Base-by-base conservation (phyloP, 2,797 vertebrate genomes). In the Mormyrops boulengeri region DNA sequence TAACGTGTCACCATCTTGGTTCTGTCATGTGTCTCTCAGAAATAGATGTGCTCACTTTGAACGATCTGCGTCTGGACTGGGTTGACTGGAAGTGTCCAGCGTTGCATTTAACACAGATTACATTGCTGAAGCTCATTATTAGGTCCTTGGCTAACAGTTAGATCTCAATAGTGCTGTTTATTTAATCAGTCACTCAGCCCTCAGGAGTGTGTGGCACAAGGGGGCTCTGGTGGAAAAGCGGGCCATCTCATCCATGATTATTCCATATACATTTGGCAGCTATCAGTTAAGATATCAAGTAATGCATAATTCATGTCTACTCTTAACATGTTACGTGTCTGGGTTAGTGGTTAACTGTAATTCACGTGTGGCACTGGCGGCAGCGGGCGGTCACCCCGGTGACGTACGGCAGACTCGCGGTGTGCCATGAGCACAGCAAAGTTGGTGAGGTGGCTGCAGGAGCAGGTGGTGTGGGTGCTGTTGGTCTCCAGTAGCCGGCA, bases 401-500 rank as follows among this genome's bases (percentile, higher is more conserved):
- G 30, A 93, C 96, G 93, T 89, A 96, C 98, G 90, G 97, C 96
- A 17, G 97, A 95, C 92, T 98, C 96, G 0, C 96, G 96, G 92
- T 97, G 97, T 57, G 97, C 97, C 98, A 98, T 98, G 90, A 98
- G 96, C 91, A 99, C 96, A 0, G 97, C 98, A 0, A 99, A 98
- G 95, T 98, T 98, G 95, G 98, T 98, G 92, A 99, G 97, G 95
- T 99, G 98, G 93, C 97, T 98, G 95, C 98, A 99, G 93, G 97
- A 97, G 92, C 97, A 98, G 12, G 97, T 97, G 91, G 97, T 98
- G 94, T 98, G 98, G 0, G 97, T 98, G 95, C 92, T 95, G 95
- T 99, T 98, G 93, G 97, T 96, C 88, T 97, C 95, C 91, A 99
- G 94, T 91, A 98, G 95, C 90, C 96, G 95, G 93, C 98, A 99